These are phyloP conservation scores for Diglossa brunneiventris DNA, from an alignment of 2,113 vertebrate species.

Conservation along the genomic window DNA sequence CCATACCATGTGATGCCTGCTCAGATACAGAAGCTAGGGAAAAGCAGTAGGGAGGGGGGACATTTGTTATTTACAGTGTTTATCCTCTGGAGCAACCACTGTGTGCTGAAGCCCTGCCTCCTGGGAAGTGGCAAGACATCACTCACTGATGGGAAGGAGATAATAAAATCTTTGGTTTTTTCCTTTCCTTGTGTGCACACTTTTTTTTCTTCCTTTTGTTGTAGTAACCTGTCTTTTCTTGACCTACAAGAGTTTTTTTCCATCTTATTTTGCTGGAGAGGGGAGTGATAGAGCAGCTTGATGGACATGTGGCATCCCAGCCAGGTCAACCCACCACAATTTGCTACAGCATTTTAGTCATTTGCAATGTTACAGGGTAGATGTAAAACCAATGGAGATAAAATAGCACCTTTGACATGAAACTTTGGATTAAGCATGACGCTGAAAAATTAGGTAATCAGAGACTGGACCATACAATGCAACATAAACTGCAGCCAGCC, in stretches of 20 bases:
- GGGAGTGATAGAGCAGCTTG: accelerated
- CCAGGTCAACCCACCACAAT: not conserved
- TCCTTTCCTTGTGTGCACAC: not conserved
- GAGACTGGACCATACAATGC: not conserved
- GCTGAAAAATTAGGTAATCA: not conserved
- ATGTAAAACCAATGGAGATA: not conserved
- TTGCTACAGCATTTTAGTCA: accelerated
- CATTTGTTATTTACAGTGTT: not conserved
- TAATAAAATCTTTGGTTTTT: not conserved
- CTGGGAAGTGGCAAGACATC: not conserved
- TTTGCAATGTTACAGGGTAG: not conserved
- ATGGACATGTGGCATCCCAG: not conserved
- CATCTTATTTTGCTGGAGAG: not conserved
- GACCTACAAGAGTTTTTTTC: not conserved
- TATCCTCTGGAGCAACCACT: not conserved
- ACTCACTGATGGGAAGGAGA: not conserved
- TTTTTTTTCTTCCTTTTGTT: not conserved
- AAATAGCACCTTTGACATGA: not conserved
- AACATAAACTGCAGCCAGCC: not conserved
- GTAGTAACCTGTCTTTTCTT: not conserved
- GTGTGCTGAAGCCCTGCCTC: not conserved
- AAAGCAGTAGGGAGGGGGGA: not conserved
- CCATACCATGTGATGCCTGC: not conserved
- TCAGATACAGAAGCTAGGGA: not conserved
- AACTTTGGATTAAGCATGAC: not conserved